Evolutionary conservation across 2,888 invertebrate species (phyloP).

Genomic region (Eretmocerus hayati): DNA sequence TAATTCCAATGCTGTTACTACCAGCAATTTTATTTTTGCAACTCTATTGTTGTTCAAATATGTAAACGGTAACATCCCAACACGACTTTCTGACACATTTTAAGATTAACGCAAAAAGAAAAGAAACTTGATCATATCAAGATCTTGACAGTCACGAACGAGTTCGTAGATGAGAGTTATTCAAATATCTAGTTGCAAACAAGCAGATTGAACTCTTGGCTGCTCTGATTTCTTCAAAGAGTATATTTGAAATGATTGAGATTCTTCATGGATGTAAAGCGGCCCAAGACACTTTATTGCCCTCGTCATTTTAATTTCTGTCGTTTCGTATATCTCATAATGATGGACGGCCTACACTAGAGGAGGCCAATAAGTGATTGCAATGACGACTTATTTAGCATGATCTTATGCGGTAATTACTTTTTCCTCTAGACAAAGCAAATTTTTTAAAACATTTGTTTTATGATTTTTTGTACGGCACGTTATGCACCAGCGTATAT

Average conservation of each 20-base stretch:
- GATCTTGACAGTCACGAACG: slow-evolving; percentile 13
- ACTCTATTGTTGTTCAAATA: slow-evolving; percentile 40
- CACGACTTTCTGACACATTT: slow-evolving; percentile 10
- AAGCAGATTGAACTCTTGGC: slow-evolving; percentile 19
- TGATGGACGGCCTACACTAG: slow-evolving; percentile 36
- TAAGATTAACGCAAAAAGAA: slow-evolving; percentile 4
- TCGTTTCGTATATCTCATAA: slow-evolving; percentile 16
- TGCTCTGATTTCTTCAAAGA: slow-evolving; percentile 17
- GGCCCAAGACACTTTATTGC: slow-evolving; percentile 16
- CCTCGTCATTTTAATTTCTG: slow-evolving; percentile 21
- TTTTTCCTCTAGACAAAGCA: slow-evolving; percentile 36
- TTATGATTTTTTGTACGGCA: slow-evolving; percentile 37
- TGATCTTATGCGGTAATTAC: slow-evolving; percentile 27
- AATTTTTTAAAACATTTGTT: slow-evolving; percentile 34
- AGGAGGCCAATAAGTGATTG: slow-evolving; percentile 28
- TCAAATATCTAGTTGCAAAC: slow-evolving; percentile 15
- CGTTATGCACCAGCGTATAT: slow-evolving; percentile 8
- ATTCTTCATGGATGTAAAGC: slow-evolving; percentile 13
- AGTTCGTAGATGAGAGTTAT: slow-evolving; percentile 20
- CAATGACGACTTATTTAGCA: slow-evolving; percentile 18
- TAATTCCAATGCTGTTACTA: slow-evolving; percentile 31
- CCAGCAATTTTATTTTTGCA: slow-evolving; percentile 40
- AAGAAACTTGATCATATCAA: slow-evolving; percentile 14
- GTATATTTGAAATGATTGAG: slow-evolving; percentile 17
- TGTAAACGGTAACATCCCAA: slow-evolving; percentile 27